Conservation (phyloP, 1,140 invertebrate species). For the Drosophila nannoptera region DNA sequence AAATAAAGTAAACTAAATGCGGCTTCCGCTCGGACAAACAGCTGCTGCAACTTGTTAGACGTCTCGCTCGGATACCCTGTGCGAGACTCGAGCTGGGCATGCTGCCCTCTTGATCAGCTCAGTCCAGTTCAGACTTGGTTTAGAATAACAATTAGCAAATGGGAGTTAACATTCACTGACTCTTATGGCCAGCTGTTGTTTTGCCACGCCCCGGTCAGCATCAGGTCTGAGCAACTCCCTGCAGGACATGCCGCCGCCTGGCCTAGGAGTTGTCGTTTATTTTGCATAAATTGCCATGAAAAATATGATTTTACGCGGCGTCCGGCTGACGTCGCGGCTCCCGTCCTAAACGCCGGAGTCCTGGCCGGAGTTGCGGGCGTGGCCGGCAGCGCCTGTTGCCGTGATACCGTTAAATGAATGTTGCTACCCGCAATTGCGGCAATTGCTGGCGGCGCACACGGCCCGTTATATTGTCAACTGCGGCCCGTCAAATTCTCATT, state of each 20-base stretch:
- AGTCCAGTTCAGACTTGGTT: too few relatives aligned
- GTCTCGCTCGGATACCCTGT: conserved; percentile 23
- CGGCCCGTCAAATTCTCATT: neutral
- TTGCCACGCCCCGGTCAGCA: too few relatives aligned
- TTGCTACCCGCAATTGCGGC: conserved; percentile 21
- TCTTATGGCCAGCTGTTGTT: too few relatives aligned
- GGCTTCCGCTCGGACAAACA: conserved; percentile 36
- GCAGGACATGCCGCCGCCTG: neutral
- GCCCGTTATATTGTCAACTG: conserved; percentile 41
- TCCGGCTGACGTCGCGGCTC: conserved; percentile 19
- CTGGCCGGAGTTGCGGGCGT: conserved; percentile 1
- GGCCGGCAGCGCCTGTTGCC: conserved; percentile 48
- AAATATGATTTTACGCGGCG: conserved; percentile 67
- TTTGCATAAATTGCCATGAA: conserved; percentile 57
- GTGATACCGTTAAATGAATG: conserved; percentile 39
- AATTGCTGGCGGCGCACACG: conserved; percentile 22
- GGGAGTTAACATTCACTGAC: neutral
- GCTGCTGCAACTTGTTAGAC: conserved; percentile 60
- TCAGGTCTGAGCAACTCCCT: neutral
- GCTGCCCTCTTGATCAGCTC: too few relatives aligned
- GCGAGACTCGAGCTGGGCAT: neutral
- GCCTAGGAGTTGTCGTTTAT: neutral
- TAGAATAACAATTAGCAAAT: too few relatives aligned
- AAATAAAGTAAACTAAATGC: conserved; percentile 44
- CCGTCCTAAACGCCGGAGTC: neutral